Evolutionary conservation across 2,888 invertebrate species (phyloP).

Genomic region (Dendrolimus pini): DNA sequence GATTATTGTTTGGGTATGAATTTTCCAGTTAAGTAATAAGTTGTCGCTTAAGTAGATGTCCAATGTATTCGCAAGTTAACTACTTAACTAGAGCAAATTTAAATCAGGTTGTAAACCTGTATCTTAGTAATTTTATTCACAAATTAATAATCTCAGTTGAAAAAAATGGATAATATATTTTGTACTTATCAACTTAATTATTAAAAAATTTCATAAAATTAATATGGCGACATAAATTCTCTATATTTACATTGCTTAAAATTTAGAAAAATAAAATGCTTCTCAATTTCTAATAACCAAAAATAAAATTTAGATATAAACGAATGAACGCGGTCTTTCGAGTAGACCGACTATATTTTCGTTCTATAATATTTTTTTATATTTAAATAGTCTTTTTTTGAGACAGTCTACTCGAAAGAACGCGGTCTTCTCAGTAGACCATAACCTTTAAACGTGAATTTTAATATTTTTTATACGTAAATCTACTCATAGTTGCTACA

Average conservation of each 20-base stretch:
- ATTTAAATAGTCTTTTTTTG: neutral
- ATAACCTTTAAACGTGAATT: conserved; percentile 3
- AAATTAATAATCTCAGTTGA: too few relatives aligned
- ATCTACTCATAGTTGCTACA: neutral
- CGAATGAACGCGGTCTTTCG: conserved; percentile 7
- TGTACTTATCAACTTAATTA: conserved; percentile 14
- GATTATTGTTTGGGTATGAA: too few relatives aligned
- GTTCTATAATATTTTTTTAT: neutral
- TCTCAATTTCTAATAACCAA: conserved; percentile 9
- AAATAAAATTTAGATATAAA: conserved; percentile 6
- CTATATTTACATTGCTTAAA: conserved; percentile 8
- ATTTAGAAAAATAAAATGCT: conserved; percentile 1
- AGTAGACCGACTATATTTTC: conserved; percentile 8
- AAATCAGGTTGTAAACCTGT: too few relatives aligned
- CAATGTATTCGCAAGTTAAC: too few relatives aligned
- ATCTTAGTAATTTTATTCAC: too few relatives aligned
- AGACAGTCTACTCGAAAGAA: neutral
- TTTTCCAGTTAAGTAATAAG: too few relatives aligned
- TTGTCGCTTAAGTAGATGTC: too few relatives aligned
- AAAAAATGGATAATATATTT: conserved; percentile 6
- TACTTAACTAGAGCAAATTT: too few relatives aligned
- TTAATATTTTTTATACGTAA: neutral
- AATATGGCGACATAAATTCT: conserved; percentile 16
- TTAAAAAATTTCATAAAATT: conserved; percentile 6
- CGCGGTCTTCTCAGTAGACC: conserved; percentile 5